Evolutionary conservation across 2,113 vertebrate species (phyloP).

Genomic region (Calyptomena viridis): DNA sequence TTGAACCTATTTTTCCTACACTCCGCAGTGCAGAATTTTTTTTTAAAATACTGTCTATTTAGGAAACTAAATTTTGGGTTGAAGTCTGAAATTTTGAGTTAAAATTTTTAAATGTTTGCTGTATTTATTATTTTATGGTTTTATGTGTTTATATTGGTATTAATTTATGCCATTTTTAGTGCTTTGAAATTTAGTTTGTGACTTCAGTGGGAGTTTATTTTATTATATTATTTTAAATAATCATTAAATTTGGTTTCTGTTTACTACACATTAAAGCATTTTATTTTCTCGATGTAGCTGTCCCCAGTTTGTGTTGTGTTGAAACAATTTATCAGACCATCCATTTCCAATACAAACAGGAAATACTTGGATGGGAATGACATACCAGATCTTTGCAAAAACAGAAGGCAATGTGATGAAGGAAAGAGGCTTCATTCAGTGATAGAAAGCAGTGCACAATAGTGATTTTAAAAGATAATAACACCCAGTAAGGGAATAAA

Average conservation of each 20-base stretch:
- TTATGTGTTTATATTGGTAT: not conserved
- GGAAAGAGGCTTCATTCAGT: not conserved
- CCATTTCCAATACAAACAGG: slow-evolving; percentile 42
- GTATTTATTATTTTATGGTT: not conserved
- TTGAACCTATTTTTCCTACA: not conserved
- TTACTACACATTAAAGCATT: not conserved
- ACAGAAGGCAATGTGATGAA: not conserved
- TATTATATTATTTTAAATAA: not conserved
- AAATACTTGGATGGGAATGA: slow-evolving; percentile 6
- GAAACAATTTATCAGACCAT: slow-evolving; percentile 15
- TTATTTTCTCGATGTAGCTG: not conserved
- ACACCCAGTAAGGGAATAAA: not conserved
- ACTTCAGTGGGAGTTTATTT: not conserved
- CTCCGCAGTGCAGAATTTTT: not conserved
- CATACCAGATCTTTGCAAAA: not conserved
- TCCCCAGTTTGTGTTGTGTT: not conserved
- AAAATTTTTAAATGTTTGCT: not conserved
- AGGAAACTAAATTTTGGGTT: not conserved
- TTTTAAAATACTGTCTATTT: not conserved
- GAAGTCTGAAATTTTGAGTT: not conserved
- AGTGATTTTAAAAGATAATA: not conserved
- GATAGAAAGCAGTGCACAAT: not conserved
- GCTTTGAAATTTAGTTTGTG: not conserved
- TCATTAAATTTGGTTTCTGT: not conserved
- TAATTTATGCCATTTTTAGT: not conserved